Base-by-base conservation (phyloP, 2,888 invertebrate genomes). In the Colostygia pectinataria region DNA sequence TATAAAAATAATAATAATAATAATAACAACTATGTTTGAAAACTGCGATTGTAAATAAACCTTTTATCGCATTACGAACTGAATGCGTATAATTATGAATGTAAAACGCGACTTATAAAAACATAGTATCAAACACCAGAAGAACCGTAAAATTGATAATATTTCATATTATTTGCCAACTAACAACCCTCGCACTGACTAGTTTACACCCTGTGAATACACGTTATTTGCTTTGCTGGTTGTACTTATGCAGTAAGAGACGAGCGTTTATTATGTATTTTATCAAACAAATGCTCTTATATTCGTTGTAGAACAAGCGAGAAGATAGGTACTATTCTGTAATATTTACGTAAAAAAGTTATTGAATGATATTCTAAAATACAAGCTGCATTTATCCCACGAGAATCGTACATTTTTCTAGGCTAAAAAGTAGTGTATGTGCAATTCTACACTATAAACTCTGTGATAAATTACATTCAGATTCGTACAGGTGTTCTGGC, bases 131-230 rank as follows among this genome's bases (percentile, higher is more conserved):
- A 31, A 31, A 13, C 14, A 53, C 54, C 72, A 77, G 69, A 61
- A 68, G 71, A 58, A 64, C 65, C 80, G 74, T 82, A 75, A 77
- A 86, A 86, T 85, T 82, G 80, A 78, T 80, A 79, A 80, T 84
- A 77, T 77, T 83, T 77, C 75, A 78, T 77, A 74, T 74, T 83
- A 83, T 85, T 85, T 83, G 80, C 71, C 58, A 60, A 73, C 74
- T 74, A 67, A 56, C 70, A 66, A 73, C 73, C 77, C 77, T 64
- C 55, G 52, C 59, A 66, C 61, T 63, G 54, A 68, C 71, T 52
- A 74, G 73, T 75, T 68, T 65, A 63, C 77, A 73, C 77, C 77
- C 29, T 29, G 57, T 71, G 71, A 78, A 73, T 73, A 66, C 54
- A 48, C 43, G 39, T 55, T 67, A 69, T 69, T 68, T 71, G 60